Conservation (phyloP, 2,797 vertebrate genomes). For the Sebastolobus altivelis region DNA sequence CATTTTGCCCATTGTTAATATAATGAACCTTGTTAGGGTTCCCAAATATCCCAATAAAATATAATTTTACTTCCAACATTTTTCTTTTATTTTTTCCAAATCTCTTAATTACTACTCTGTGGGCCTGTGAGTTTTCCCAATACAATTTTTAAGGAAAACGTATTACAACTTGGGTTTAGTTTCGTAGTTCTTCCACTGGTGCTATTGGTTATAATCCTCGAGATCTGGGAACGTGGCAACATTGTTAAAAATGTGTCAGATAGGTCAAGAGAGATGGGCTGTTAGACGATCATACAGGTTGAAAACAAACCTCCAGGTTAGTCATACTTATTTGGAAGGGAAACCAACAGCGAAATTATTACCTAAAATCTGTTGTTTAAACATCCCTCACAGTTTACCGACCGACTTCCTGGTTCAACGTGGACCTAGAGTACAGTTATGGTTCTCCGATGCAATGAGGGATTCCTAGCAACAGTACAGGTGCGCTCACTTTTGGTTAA, state of each 20-base stretch:
- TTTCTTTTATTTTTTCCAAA: too few species aligned
- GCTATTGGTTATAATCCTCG: background rate
- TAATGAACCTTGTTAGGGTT: background rate
- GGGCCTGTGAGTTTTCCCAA: too few species aligned
- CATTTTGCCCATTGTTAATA: background rate
- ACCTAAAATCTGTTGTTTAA: background rate
- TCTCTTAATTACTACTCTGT: too few species aligned
- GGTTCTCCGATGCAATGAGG: background rate
- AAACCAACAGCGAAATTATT: background rate
- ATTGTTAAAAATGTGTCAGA: background rate
- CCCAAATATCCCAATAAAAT: background rate
- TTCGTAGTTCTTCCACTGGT: background rate
- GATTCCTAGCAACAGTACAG: background rate
- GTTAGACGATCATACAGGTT: background rate
- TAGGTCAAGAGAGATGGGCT: background rate
- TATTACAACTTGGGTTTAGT: background rate
- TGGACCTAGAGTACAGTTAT: background rate
- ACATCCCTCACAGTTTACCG: background rate
- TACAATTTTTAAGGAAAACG: background rate
- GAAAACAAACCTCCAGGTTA: background rate
- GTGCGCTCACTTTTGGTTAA: background rate
- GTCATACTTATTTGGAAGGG: background rate
- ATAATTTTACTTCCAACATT: background rate
- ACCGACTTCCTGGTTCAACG: background rate
- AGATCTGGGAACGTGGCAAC: background rate